phyloP scores from a whole-genome alignment of 2,888 invertebrate genomes.

The Operophtera brumata region DNA sequence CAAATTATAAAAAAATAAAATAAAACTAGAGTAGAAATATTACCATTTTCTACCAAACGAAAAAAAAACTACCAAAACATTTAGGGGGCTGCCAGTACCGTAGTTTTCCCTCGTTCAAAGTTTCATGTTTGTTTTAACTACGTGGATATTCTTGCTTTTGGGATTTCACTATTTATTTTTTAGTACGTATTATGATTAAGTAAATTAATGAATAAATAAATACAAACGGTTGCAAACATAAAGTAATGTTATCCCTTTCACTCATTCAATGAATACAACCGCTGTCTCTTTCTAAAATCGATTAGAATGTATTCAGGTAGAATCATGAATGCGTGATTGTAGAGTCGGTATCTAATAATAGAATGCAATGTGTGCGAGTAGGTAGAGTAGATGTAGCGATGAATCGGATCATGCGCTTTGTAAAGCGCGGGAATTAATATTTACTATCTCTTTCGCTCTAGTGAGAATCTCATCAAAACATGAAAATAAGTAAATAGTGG shows the following conservation, averaged over 20 bases:
- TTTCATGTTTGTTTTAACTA: too few relatives aligned
- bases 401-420: not conserved
- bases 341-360: conserved; percentile 10
- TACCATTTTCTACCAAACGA: conserved; percentile 21
- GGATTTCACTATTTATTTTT: too few relatives aligned
- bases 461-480: conserved; percentile 3
- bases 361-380: not conserved
- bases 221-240: not conserved
- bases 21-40: too few relatives aligned
- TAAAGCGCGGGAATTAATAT: conserved; percentile 22
- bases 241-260: not conserved
- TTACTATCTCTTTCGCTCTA: conserved; percentile 27
- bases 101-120: not conserved
- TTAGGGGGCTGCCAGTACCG: conserved; percentile 17
- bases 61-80: conserved; percentile 14
- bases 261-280: not conserved
- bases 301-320: not conserved
- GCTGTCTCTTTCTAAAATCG: not conserved
- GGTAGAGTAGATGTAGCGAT: not conserved
- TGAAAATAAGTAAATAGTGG: not conserved
- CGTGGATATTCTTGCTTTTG: too few relatives aligned
- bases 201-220: too few relatives aligned
- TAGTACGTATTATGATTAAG: too few relatives aligned
- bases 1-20: not conserved
- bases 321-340: not conserved